Evolutionary conservation across 64 coral and sea anemone species (phyloP), one percentile per base, ranked within the genome.

Genomic region (Acropora yongei): DNA sequence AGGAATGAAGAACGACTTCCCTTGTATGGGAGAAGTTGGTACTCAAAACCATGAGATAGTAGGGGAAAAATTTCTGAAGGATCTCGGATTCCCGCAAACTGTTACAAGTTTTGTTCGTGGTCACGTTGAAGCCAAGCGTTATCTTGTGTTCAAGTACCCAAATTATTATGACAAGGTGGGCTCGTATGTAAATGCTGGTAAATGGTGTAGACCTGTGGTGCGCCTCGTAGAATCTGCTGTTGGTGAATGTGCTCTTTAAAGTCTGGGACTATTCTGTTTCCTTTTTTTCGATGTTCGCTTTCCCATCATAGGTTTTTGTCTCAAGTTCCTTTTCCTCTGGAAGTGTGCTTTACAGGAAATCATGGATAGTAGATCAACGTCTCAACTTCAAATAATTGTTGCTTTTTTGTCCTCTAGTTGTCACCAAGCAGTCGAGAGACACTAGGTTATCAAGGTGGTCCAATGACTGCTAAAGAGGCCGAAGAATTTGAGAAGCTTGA

Each of bases 111-210:
- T 98, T 88, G 88, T 95, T 11, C 89, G 96, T 48, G 96, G 96
- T 50, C 96, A 98, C 89, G 96, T 98, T 5, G 90, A 95, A 47
- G 96, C 96, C 42, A 98, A 98, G 57, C 80, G 96, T 1, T 98
- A 98, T 75, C 82, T 98, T 20, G 96, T 98, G 0, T 93, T 61
- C 74, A 98, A 95, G 44, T 41, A 98, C 41, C 66, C 69, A 17
- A 71, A 76, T 14, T 98, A 95, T 82, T 87, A 95, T 30, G 82
- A 93, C 1, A 90, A 93, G 95, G 92, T 96, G 90, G 41, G 8
- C 12, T 12, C 51, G 39, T 10, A 41, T 13, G 20, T 55, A 55
- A 55, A 30, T 30, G 30, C 30, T 30, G 0, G 20, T 55, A 55
- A 55, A 30, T 30, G 30, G 30, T 30, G 30, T 30, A 30, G 30